Evolutionary conservation across 2,113 vertebrate genomes (phyloP), one percentile per base, ranked within the genome.

Genomic region (Pongo pygmaeus): DNA sequence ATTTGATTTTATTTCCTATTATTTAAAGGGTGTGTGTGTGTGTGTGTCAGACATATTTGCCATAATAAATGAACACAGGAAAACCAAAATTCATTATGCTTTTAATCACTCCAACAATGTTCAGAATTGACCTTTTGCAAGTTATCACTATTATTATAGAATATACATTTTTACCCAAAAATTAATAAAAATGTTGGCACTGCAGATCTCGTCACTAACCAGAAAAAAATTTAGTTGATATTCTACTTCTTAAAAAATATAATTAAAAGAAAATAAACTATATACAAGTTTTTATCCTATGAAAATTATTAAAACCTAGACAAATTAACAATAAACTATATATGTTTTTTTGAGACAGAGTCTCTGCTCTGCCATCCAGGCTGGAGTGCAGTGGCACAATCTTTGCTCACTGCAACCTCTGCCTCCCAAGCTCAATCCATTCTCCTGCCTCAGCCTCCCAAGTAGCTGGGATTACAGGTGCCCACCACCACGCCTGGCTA

Each of bases 131-230:
- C 85, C 84, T 95, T 91, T 8, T 86, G 38, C 2, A 93, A 23
- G 64, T 84, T 75, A 77, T 78, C 48, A 61, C 14, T 77, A 25
- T 59, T 79, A 93, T 27, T 57, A 78, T 0, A 84, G 20, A 78
- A 72, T 16, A 77, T 11, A 78, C 20, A 48, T 72, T 94, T 94
- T 64, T 89, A 91, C 6, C 93, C 30, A 64, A 96, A 90, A 94
- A 91, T 55, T 59, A 89, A 70, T 12, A 43, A 50, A 67, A 94
- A 7, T 43, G 40, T 52, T 81, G n/a, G 70, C 3, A 6, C 13
- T 94, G 18, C 1, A 77, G 20, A 59, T 46, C 32, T 80, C 16
- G 40, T 79, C 23, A 84, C 8, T 52, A 48, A 84, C 46, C 9
- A 46, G 38, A 27, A n/a, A 52, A 80, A 80, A 81, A 46, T 27